Conservation (phyloP, 2,888 invertebrate genomes). For the Nephrotoma guestfalica region DNA sequence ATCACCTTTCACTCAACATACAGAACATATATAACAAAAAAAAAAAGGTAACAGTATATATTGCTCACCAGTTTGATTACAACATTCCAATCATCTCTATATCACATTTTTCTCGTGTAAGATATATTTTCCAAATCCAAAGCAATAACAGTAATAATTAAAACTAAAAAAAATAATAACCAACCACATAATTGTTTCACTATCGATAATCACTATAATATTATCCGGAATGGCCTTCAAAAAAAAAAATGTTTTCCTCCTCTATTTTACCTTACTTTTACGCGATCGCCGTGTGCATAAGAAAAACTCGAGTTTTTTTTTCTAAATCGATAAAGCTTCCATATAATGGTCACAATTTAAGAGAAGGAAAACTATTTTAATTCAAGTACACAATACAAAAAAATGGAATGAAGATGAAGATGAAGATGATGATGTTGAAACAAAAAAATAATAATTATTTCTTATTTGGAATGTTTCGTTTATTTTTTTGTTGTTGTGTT, state of each 20-base stretch:
- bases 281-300: neutral
- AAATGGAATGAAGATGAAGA: neutral
- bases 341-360: neutral
- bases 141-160: neutral
- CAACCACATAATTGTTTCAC: neutral
- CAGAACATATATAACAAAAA: neutral
- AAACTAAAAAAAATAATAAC: neutral
- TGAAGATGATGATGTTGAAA: neutral
- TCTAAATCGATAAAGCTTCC: neutral
- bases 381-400: neutral
- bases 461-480: neutral
- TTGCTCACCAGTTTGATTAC: neutral
- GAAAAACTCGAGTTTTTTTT: neutral
- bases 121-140: neutral
- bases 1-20: neutral
- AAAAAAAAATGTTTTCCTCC: neutral
- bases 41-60: neutral
- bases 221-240: neutral
- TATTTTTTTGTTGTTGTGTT: neutral
- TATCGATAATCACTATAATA: neutral
- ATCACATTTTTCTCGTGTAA: neutral
- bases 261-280: neutral
- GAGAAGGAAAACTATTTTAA: neutral
- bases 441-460: neutral
- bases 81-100: neutral